Evolutionary conservation across 1,140 invertebrate species (phyloP).

Genomic region (Panonychus citri): DNA sequence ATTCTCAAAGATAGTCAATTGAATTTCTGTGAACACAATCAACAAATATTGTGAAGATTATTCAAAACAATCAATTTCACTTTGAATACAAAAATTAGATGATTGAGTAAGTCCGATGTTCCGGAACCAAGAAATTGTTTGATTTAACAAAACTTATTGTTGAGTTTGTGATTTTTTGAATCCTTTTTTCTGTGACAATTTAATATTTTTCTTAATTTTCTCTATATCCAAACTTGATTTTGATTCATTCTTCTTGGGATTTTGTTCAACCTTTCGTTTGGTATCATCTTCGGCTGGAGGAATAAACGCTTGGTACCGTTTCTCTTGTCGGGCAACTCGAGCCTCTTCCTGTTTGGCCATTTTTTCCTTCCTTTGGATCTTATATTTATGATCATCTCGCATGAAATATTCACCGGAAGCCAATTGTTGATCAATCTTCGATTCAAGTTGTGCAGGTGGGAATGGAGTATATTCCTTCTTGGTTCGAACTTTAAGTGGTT

Average conservation of each 20-base stretch:
- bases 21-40: too few relatives aligned
- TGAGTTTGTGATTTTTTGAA: too few relatives aligned
- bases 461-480: constrained; percentile 88
- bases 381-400: constrained; percentile 46
- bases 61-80: too few relatives aligned
- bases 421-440: constrained; percentile 59
- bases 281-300: not conserved
- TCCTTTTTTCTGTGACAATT: too few relatives aligned
- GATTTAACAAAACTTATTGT: too few relatives aligned
- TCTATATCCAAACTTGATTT: too few relatives aligned
- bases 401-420: constrained; percentile 93
- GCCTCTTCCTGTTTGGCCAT: not conserved
- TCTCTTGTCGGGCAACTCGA: not conserved
- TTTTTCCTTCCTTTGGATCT: not conserved
- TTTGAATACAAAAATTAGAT: too few relatives aligned
- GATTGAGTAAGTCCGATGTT: too few relatives aligned
- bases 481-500: constrained; percentile 48
- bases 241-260: not conserved
- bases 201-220: too few relatives aligned
- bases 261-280: not conserved
- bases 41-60: too few relatives aligned
- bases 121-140: too few relatives aligned
- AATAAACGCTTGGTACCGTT: not conserved
- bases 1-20: too few relatives aligned
- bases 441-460: constrained; percentile 37